Conservation (phyloP, 2,797 vertebrate species). For the Psittacula echo region DNA sequence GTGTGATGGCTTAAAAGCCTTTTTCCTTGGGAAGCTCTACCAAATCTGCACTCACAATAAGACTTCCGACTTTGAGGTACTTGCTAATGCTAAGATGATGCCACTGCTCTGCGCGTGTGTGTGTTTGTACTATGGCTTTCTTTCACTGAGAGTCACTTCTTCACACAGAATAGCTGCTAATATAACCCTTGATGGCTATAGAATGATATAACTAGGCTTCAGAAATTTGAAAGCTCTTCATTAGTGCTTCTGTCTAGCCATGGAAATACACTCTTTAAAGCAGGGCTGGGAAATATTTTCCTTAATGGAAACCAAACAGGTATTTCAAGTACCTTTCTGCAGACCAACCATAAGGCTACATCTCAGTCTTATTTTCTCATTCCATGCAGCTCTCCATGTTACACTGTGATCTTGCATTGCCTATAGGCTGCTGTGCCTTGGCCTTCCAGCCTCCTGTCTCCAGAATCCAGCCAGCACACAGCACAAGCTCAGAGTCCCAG, state of each 20-base stretch:
- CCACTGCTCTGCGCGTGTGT: not conserved
- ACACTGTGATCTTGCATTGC: not conserved
- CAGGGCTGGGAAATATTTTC: not conserved
- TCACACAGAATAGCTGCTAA: not conserved
- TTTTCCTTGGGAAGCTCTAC: not conserved
- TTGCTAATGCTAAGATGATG: not conserved
- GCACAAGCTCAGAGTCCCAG: not conserved
- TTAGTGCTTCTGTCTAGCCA: not conserved
- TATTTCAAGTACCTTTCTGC: not conserved
- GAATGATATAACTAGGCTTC: not conserved
- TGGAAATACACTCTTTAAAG: not conserved
- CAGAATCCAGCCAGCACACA: not conserved
- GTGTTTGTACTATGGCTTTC: not conserved
- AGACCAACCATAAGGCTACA: not conserved
- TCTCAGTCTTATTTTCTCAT: not conserved
- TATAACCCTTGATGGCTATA: not conserved
- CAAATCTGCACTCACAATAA: not conserved
- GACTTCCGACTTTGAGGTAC: not conserved
- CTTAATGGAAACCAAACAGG: not conserved
- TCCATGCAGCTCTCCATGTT: not conserved
- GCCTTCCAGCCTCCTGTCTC: not conserved
- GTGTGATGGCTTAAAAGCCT: not conserved
- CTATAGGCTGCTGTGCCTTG: not conserved
- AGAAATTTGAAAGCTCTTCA: not conserved
- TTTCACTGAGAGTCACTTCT: not conserved